Base-by-base conservation (phyloP, 1,140 invertebrate genomes). In the Cyclina sinensis region DNA sequence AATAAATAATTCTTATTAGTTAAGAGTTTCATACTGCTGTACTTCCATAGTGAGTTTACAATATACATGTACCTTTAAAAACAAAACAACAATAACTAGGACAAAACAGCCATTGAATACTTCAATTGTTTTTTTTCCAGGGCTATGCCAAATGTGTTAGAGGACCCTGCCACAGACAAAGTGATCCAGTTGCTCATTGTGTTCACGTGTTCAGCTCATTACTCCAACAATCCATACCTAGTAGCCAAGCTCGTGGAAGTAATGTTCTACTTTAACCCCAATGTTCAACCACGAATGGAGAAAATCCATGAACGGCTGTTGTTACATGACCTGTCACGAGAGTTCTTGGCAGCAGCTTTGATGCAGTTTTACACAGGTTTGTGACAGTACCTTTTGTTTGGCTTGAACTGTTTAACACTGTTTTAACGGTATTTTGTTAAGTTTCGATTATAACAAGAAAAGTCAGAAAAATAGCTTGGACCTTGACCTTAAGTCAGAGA, bases 351-450 rank as follows among this genome's bases (percentile, higher is more conserved):
- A 0, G 97, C 98, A 78, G 97, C 98, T 24, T 96, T 99, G 0
- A 99, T 99, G 98, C 99, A 98, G 95, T 99, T 99, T 96, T 99
- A 99, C 95, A 98, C 98, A 89, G 96, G 96, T 96, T 91, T n/a
- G n/a, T n/a, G n/a, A n/a, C n/a, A n/a, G n/a, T n/a, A n/a, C n/a
- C n/a, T n/a, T n/a, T n/a, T n/a, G n/a, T n/a, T n/a, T n/a, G n/a
- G n/a, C n/a, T n/a, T n/a, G n/a, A n/a, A n/a, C n/a, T n/a, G n/a
- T n/a, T n/a, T n/a, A n/a, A n/a, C n/a, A n/a, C n/a, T n/a, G n/a
- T n/a, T n/a, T n/a, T n/a, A n/a, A n/a, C n/a, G n/a, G n/a, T n/a
- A n/a, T n/a, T n/a, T n/a, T n/a, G n/a, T n/a, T n/a, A n/a, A n/a
- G n/a, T n/a, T n/a, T n/a, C n/a, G n/a, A n/a, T n/a, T n/a, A n/a